Base-by-base conservation (phyloP, 2,888 invertebrate genomes). In the Drosophila fulvimacula region DNA sequence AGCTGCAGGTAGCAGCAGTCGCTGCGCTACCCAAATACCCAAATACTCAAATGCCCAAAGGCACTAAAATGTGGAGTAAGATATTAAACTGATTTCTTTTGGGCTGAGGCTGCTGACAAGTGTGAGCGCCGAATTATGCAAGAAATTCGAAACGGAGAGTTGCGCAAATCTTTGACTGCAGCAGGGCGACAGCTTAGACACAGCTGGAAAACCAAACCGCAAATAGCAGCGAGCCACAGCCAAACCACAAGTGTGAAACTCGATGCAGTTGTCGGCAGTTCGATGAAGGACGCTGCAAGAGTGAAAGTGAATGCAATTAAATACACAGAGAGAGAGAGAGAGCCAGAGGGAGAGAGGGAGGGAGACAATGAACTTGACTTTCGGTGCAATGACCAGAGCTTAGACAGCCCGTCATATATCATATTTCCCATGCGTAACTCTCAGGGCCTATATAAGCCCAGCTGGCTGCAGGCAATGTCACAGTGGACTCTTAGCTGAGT, bases 341-440 rank as follows among this genome's bases (percentile, higher is more conserved):
- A n/a, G 1, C 24, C 19, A 15, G 13, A 41, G 42, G 7, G 13
- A 6, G 13, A 75, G 68, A 24, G 9, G 24, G 19, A 13, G 68
- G 66, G 32, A 65, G 69, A 69, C 88, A 77, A 72, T 88, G 83
- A 86, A 83, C 83, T 83, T 86, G 64, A 69, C 36, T 55, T 38
- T 17, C 5, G 5, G 27, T 46, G 46, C 65, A 48, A 32, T 51
- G 58, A 27, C 48, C 52, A 15, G 19, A 11, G 1, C 9, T n/a
- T n/a, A n/a, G n/a, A n/a, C n/a, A n/a, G n/a, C n/a, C n/a, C n/a
- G n/a, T n/a, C n/a, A n/a, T n/a, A n/a, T n/a, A n/a, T 70, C 59
- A 11, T 34, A 66, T 71, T 69, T 61, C 73, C 42, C 17, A n/a
- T 5, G 17, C 24, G 30, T 56, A 24, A 19, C 57, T 11, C 17